phyloP scores from a whole-genome alignment of 2,797 vertebrate species.

The Mionectes olivaceus region DNA sequence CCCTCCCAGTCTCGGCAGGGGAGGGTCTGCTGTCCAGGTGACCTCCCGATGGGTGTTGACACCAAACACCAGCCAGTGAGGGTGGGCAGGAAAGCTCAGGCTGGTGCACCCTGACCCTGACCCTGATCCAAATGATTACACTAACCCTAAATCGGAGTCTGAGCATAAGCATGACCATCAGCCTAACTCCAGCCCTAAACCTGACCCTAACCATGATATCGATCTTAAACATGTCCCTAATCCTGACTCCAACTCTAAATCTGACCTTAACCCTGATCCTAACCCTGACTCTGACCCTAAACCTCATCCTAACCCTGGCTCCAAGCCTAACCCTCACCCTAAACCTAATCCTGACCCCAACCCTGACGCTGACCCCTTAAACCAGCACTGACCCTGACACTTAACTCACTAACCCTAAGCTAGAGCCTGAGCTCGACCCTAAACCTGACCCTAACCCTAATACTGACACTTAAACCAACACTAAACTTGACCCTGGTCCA shows the following conservation, averaged over 20 bases:
- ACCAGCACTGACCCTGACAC: accelerated
- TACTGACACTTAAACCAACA: background rate
- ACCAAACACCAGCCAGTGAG: accelerated
- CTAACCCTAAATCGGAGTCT: background rate
- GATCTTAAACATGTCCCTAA: background rate
- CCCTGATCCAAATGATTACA: background rate
- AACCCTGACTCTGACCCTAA: accelerated
- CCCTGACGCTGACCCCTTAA: accelerated
- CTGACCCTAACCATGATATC: background rate
- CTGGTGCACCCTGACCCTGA: no score
- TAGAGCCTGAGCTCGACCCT: background rate
- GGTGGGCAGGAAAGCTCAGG: accelerated
- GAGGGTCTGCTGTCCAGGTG: background rate
- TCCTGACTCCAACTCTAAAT: no score
- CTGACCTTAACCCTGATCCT: no score
- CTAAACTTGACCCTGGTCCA: background rate
- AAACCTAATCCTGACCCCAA: background rate
- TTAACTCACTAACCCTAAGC: background rate
- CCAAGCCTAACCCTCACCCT: background rate
- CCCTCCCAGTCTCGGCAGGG: background rate
- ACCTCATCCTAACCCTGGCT: background rate
- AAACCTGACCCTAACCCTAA: background rate
- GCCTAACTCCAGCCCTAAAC: background rate
- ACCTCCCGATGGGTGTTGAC: background rate
- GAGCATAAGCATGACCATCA: no score